Evolutionary conservation across 1,140 invertebrate genomes (phyloP), one percentile per base, ranked within the genome.

Genomic region (Drosophila seguyi): DNA sequence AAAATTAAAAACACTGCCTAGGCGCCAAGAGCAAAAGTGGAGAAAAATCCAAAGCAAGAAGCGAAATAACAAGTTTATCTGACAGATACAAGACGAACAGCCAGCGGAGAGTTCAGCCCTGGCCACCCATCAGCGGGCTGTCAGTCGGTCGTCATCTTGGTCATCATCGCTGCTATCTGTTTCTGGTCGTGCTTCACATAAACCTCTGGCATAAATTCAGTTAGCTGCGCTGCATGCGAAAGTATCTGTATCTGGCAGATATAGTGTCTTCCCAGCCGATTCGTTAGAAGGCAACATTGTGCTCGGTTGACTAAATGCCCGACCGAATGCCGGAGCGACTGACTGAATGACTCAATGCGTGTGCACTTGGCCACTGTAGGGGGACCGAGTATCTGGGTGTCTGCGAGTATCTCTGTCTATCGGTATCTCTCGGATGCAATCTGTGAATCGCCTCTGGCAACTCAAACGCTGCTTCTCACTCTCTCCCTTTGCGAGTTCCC

Each of bases 131-230:
- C 74, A 77, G 36, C 71, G 65, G 50, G 38, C 68, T 79, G 81
- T 83, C 81, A 82, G 61, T 42, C 38, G 66, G 60, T 53, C 60
- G 58, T 76, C 79, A 69, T 42, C 58, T 34, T 61, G 38, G 44
- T 74, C 56, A 44, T 22, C 34, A 57, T 34, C 56, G 42, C 29
- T 41, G 42, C 29, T 41, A 56, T 63, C 44, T 58, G 42, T 39
- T 41, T 59, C 53, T 59, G 75, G 73, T 76, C 41, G 52, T 55
- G 39, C 52, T 45, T 53, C 62, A 68, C 81, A 84, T 81, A 81
- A 78, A 84, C 73, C 79, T 36, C 85, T 71, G 84, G 88, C 85
- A 90, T 81, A 75, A 88, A 88, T 90, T 90, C 85, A 84, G 85
- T 84, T 84, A 81, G 84, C 80, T 84, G 80, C 44, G 69, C 45